Base-by-base conservation (phyloP, 2,888 invertebrate species). In the Ormia ochracea region DNA sequence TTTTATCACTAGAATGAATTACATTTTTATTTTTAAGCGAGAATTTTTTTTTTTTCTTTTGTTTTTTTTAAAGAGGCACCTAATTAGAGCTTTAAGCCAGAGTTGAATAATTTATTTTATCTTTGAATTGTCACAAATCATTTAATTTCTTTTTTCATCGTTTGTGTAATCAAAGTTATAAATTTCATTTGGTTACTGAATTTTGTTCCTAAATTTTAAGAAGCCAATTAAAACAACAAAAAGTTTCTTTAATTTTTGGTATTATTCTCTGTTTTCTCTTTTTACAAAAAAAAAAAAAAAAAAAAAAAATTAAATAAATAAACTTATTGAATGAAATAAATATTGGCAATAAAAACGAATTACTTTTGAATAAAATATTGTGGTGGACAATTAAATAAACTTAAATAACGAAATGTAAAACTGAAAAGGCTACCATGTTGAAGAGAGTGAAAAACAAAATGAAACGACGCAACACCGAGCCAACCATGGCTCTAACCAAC, bases 381-480 rank as follows among this genome's bases (percentile, higher is more conserved):
- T 75, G 63, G 70, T 77, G 82, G 82, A 74, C 81, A 81, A 69
- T 59, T 69, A 74, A n/a, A n/a, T n/a, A n/a, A 68, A n/a, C 52
- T 41, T 70, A 7, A 52, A 28, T 23, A 59, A 12, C 9, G 12
- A 31, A 41, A 23, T 36, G 50, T 21, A 31, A 43, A 41, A 52
- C 9, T 23, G 0, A 21, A 54, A 31, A 98, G 98, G 98, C 99
- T 90, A 98, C 98, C 91, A 99, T 99, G 99, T 93, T 99, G 92
- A 98, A 98, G 94, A 98, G 99, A 93, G 95, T 94, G 91, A 96
- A 96, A 92, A 93, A 94, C 89, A 98, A 98, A 93, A 97, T 98
- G 94, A 97, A 97, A 91, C 93, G 98, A 86, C 94, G 98, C 90
- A 96, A 98, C 92, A 96, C 96, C 85, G 96, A 96, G 92, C 94